Evolutionary conservation across 2,113 vertebrate species (phyloP).

Genomic region (Theropithecus gelada): DNA sequence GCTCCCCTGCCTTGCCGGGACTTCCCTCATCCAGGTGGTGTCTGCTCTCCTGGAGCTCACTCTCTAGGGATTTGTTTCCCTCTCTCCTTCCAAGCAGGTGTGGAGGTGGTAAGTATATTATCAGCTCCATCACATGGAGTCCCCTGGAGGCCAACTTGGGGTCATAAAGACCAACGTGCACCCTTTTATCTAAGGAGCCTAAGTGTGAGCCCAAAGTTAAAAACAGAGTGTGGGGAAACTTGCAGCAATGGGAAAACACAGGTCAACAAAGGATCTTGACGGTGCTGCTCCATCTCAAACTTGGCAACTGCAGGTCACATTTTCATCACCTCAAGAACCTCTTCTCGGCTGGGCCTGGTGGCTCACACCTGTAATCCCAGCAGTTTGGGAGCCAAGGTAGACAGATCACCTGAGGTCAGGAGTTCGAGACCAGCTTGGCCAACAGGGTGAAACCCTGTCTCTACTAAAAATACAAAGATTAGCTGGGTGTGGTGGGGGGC

Average conservation of each 20-base stretch:
- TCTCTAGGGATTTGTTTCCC: neutral
- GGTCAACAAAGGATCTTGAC: neutral
- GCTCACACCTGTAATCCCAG: too few species aligned
- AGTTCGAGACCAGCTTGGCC: too few species aligned
- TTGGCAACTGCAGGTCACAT: neutral
- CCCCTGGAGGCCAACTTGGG: neutral
- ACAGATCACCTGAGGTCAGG: too few species aligned
- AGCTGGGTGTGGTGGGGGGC: too few species aligned
- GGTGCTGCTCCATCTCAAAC: neutral
- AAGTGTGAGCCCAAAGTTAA: neutral
- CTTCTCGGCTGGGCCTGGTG: too few species aligned
- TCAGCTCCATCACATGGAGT: neutral
- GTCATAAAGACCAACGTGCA: neutral
- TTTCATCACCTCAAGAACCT: too few species aligned
- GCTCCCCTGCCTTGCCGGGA: fast-evolving
- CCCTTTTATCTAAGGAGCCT: neutral
- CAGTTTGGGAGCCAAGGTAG: too few species aligned
- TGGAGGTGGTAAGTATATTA: neutral
- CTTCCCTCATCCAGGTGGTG: neutral
- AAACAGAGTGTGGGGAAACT: neutral
- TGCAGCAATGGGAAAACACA: too few species aligned
- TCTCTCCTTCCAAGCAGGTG: neutral
- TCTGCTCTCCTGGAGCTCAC: neutral
- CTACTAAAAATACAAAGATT: too few species aligned
- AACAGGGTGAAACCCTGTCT: too few species aligned